A percentile compares a stretch with the other conserved stretches of the same genome.
Conservation (phyloP, 2,113 vertebrate genomes). For the Spea multiplicata region DNA sequence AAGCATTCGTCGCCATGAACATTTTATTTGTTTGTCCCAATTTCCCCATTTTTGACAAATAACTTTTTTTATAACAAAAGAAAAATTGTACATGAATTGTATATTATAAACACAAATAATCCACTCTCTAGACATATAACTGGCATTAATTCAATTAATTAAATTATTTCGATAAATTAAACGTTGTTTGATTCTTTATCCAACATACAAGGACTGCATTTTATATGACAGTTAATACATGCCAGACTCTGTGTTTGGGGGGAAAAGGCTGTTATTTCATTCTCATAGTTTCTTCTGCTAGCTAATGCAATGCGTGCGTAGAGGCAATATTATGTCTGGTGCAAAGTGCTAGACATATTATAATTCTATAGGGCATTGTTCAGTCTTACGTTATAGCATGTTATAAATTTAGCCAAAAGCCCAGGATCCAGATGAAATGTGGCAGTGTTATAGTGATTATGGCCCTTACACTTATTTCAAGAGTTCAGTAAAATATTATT, state of each 20-base stretch:
- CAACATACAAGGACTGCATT: too few species aligned
- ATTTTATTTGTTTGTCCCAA: too few species aligned
- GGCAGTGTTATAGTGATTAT: conserved; percentile 5
- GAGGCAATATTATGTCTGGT: background rate
- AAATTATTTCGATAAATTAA: too few species aligned
- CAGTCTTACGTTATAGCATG: background rate
- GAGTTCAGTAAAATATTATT: background rate
- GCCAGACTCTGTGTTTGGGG: background rate
- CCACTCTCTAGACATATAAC: too few species aligned
- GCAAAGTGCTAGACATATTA: conserved; percentile 12
- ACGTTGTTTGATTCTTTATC: too few species aligned
- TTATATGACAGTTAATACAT: background rate
- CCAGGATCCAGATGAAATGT: background rate
- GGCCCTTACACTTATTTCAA: conserved; percentile 18
- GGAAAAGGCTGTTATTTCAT: background rate
- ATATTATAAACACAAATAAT: too few species aligned
- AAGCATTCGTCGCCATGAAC: too few species aligned
- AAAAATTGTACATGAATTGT: too few species aligned
- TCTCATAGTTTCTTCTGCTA: background rate
- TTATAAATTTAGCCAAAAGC: background rate
- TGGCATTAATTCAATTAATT: too few species aligned
- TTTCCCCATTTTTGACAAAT: too few species aligned
- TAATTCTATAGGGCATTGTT: conserved; percentile 4
- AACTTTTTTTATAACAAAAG: too few species aligned
- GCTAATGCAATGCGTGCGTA: background rate